Evolutionary conservation across 1,140 invertebrate genomes (phyloP).

Genomic region (Araneus ventricosus): DNA sequence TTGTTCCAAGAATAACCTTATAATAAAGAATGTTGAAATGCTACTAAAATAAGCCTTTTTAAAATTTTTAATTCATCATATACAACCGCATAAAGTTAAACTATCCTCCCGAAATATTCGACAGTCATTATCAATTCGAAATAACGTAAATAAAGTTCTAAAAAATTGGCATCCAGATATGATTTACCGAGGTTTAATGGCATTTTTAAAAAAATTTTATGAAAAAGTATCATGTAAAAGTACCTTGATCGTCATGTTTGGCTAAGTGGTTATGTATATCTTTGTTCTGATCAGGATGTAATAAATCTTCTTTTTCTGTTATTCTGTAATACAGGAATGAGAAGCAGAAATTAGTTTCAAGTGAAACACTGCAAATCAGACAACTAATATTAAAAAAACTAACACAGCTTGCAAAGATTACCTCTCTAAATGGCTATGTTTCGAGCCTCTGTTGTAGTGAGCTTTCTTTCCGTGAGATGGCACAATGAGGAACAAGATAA

Average conservation of each 20-base stretch:
- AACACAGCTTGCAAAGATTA: not conserved
- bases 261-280: conserved; percentile 11
- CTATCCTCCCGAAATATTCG: too few relatives aligned
- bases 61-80: too few relatives aligned
- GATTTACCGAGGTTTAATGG: too few relatives aligned
- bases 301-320: not conserved
- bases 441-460: conserved; percentile 39
- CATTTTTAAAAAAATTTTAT: not conserved
- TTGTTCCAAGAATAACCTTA: too few relatives aligned
- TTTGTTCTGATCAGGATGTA: not conserved
- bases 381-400: not conserved
- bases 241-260: conserved; percentile 23
- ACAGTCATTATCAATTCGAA: too few relatives aligned
- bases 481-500: conserved; percentile 50
- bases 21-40: too few relatives aligned
- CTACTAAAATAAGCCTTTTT: too few relatives aligned
- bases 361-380: not conserved
- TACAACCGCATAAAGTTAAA: too few relatives aligned
- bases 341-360: not conserved
- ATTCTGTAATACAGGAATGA: not conserved
- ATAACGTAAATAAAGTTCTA: too few relatives aligned
- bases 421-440: conserved; percentile 56
- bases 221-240: not conserved
- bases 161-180: too few relatives aligned
- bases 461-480: conserved; percentile 44